Conservation (phyloP, 2,888 invertebrate genomes). For the Oligia latruncula region DNA sequence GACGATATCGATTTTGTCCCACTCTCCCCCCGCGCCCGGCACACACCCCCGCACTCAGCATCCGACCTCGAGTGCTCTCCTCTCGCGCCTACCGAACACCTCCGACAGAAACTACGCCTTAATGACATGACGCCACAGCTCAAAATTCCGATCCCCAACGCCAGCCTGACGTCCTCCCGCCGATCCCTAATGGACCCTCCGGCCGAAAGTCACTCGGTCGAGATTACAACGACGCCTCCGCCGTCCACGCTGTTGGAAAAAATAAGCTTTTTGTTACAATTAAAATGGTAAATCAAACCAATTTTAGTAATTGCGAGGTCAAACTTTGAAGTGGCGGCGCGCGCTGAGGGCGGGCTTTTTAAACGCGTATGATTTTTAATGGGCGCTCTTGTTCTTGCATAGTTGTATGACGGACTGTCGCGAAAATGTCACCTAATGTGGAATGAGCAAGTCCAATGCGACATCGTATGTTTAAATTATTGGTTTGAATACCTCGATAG, state of each 20-base stretch:
- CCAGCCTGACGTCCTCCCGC: slow-evolving; percentile 76
- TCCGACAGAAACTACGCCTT: slow-evolving; percentile 89
- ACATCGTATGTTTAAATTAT: slow-evolving; percentile 70
- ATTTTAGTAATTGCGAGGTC: slow-evolving; percentile 90
- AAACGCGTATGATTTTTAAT: slow-evolving; percentile 85
- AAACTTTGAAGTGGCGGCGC: slow-evolving; percentile 86
- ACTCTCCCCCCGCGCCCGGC: slow-evolving; percentile 81
- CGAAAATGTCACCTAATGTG: slow-evolving; percentile 41
- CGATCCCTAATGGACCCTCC: slow-evolving; percentile 87
- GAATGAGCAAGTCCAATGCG: slow-evolving; percentile 47
- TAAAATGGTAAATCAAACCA: slow-evolving; percentile 90
- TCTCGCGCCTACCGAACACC: slow-evolving; percentile 89
- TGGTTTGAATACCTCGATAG: slow-evolving; percentile 57
- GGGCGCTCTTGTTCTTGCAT: slow-evolving; percentile 69
- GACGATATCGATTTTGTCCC: slow-evolving; percentile 89
- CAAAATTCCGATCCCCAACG: slow-evolving; percentile 82
- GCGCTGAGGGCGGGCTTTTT: slow-evolving; percentile 79
- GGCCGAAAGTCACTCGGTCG: slow-evolving; percentile 89
- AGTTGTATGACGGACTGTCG: slow-evolving; percentile 66
- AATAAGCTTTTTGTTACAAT: slow-evolving; percentile 90
- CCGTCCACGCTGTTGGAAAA: slow-evolving; percentile 84
- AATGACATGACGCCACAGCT: slow-evolving; percentile 86
- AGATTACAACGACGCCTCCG: slow-evolving; percentile 85
- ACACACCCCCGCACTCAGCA: slow-evolving; percentile 87
- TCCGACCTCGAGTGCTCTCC: slow-evolving; percentile 90